Conservation (phyloP, 1,140 invertebrate species). For the Brachionus rotundiformis region DNA sequence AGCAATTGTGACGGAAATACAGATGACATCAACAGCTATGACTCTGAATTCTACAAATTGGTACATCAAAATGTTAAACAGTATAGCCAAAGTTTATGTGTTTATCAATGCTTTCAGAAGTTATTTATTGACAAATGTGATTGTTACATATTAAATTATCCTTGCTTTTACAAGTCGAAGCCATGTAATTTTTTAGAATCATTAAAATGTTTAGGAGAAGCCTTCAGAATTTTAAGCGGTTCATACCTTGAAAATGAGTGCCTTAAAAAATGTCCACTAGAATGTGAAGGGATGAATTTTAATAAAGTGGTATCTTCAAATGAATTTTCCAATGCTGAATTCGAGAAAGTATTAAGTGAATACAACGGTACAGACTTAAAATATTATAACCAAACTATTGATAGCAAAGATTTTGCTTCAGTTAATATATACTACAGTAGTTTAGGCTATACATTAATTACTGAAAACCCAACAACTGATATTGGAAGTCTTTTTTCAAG, state of each 20-base stretch:
- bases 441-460: constrained; percentile 1
- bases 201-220: not conserved
- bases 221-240: too few relatives aligned
- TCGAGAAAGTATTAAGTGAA: not conserved
- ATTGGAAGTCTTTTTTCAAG: not conserved
- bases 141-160: not conserved
- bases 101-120: not conserved
- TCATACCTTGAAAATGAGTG: not conserved
- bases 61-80: not conserved
- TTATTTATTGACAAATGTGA: not conserved
- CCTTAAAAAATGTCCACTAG: not conserved
- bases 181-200: not conserved
- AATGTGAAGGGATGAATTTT: not conserved
- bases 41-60: not conserved
- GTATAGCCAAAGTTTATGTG: not conserved
- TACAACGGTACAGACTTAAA: not conserved
- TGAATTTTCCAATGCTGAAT: not conserved
- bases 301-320: not conserved
- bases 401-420: not conserved
- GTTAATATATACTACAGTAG: constrained; percentile 14
- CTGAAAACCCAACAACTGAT: not conserved
- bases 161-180: not conserved
- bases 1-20: constrained; percentile 1
- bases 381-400: not conserved
- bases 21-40: not conserved